These are phyloP conservation scores for Ptychoptera albimana DNA, from an alignment of 2,888 invertebrate species.

Conservation along the genomic window DNA sequence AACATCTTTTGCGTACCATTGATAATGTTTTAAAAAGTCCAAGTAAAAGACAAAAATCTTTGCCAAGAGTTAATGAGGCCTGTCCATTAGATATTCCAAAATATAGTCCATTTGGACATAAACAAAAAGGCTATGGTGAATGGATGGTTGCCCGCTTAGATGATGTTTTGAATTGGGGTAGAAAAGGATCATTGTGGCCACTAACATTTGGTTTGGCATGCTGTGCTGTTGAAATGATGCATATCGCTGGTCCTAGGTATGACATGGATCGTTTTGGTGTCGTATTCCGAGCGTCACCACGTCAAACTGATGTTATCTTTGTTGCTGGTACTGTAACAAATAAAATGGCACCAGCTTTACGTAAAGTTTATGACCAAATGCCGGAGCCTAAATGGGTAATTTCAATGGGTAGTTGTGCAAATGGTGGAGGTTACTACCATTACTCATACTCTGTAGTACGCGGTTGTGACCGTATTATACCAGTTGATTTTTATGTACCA, in stretches of 20 bases:
- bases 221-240: conserved; percentile 99
- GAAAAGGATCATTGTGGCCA: conserved; percentile 94
- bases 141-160: conserved; percentile 82
- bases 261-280: conserved; percentile 99
- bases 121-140: conserved; percentile 54
- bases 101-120: conserved; percentile 32
- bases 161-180: conserved; percentile 88
- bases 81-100: conserved; percentile 36
- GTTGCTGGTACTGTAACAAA: conserved; percentile 98
- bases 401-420: conserved; percentile 99
- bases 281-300: conserved; percentile 92
- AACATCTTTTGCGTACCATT: too few relatives aligned
- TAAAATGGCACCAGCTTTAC: conserved; percentile 97
- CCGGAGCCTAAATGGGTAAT: conserved; percentile 96
- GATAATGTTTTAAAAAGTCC: too few relatives aligned
- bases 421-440: conserved; percentile 99
- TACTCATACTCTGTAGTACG: conserved; percentile 98
- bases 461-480: conserved; percentile 95
- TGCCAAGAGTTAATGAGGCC: conserved; percentile 22
- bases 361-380: conserved; percentile 97
- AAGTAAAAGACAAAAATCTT: conserved; percentile 19
- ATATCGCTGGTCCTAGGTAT: conserved; percentile 96
- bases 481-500: conserved; percentile 97
- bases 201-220: conserved; percentile 97
- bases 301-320: conserved; percentile 95